These are phyloP conservation scores for Drosophila pachea DNA, from an alignment of 1,140 invertebrate species.

Conservation along the genomic window DNA sequence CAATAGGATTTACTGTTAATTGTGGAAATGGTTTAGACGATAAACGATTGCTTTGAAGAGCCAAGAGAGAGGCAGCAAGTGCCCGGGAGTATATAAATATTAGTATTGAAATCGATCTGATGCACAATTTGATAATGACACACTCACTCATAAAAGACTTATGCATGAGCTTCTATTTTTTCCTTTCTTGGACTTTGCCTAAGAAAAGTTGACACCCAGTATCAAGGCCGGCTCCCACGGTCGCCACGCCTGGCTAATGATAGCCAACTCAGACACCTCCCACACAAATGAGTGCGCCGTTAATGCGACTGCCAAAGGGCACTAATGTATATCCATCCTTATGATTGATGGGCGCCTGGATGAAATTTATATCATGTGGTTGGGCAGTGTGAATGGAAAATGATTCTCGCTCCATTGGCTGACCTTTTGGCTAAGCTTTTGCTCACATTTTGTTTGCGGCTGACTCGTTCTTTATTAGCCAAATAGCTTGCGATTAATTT, in stretches of 20 bases:
- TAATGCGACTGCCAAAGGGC: conserved; percentile 1
- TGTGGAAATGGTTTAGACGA: neutral
- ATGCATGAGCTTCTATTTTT: no score
- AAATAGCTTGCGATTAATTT: conserved; percentile 10
- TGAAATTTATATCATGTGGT: conserved; percentile 14
- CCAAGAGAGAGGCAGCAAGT: no score
- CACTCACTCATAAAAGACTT: no score
- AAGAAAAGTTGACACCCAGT: neutral
- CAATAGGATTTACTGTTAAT: neutral
- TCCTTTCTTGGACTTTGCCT: no score
- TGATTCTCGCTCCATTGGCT: conserved; percentile 9
- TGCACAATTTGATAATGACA: no score
- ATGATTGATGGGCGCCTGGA: conserved; percentile 13
- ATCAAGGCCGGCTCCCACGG: neutral
- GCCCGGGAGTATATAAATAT: no score
- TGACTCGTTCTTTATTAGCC: conserved; percentile 13
- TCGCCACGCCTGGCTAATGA: neutral
- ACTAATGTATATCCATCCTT: conserved; percentile 8
- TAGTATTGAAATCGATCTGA: no score
- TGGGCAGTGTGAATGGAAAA: neutral
- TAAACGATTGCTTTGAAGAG: no score
- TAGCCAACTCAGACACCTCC: neutral
- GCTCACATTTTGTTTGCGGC: neutral
- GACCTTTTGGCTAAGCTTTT: conserved; percentile 13
- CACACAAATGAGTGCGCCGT: neutral